These are phyloP conservation scores for Drosophila borealis DNA, from an alignment of 2,888 invertebrate species.

Conservation along the genomic window DNA sequence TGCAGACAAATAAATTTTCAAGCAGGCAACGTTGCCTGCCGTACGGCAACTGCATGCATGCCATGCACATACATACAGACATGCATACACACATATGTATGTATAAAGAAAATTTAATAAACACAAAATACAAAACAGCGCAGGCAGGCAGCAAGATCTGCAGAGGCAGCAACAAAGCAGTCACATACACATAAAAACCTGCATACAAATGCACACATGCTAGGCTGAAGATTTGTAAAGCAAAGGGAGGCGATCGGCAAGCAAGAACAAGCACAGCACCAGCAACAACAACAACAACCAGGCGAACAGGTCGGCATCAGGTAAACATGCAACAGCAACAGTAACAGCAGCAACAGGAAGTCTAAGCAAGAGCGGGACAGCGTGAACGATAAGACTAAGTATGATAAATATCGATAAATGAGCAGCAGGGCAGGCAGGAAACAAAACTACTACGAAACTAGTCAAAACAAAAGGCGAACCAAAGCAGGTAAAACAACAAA, in stretches of 20 bases:
- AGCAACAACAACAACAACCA: conserved; percentile 49
- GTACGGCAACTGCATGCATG: conserved; percentile 36
- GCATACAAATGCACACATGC: conserved; percentile 12
- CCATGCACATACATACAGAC: conserved; percentile 10
- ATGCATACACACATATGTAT: conserved; percentile 4
- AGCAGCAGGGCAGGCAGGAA: conserved; percentile 44
- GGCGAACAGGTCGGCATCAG: conserved; percentile 69
- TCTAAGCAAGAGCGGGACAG: conserved; percentile 25
- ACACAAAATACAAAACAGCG: conserved; percentile 66
- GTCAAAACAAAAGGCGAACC: conserved; percentile 55
- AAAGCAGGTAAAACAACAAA: conserved; percentile 47
- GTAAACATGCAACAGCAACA: conserved; percentile 47
- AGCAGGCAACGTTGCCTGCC: conserved; percentile 39
- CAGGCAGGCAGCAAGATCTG: conserved; percentile 49
- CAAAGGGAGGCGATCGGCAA: conserved; percentile 64
- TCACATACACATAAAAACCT: conserved; percentile 10
- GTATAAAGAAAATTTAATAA: conserved; percentile 65
- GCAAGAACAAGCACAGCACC: conserved; percentile 43
- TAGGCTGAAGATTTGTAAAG: conserved; percentile 64
- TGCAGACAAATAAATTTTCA: conserved; percentile 77
- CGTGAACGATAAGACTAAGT: conserved; percentile 49
- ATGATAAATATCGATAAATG: conserved; percentile 72
- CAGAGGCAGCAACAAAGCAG: conserved; percentile 35
- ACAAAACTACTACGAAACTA: conserved; percentile 42
- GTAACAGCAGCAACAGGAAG: conserved; percentile 58